Percentiles rank a stretch among this genome's conserved stretches.
Conservation (phyloP, 1,140 invertebrate genomes). For the Zeugodacus cucurbitae region DNA sequence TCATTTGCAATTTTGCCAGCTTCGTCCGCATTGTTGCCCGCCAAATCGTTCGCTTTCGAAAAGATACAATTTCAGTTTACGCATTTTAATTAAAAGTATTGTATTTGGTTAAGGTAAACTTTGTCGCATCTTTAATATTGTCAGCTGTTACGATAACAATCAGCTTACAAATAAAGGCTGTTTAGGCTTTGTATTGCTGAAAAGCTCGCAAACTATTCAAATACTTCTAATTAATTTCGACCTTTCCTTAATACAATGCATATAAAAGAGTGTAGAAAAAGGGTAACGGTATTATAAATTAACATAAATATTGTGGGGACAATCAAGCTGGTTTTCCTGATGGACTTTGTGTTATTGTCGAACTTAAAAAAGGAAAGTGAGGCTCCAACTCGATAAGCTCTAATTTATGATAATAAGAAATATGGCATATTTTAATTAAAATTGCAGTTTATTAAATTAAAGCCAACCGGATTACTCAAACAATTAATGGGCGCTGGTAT, state of each 20-base stretch:
- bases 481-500: too few relatives aligned
- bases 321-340: background rate
- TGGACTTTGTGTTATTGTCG: too few relatives aligned
- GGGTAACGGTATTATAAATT: too few relatives aligned
- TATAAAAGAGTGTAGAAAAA: too few relatives aligned
- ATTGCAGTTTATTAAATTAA: too few relatives aligned
- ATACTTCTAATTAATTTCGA: constrained; percentile 15
- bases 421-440: too few relatives aligned
- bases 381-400: too few relatives aligned
- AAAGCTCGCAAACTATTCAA: background rate
- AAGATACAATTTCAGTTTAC: constrained; percentile 28
- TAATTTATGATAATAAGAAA: too few relatives aligned
- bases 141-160: background rate
- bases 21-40: background rate
- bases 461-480: too few relatives aligned
- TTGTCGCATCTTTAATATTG: background rate
- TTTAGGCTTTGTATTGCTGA: background rate
- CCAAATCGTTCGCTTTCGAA: background rate
- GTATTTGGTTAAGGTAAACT: constrained; percentile 12
- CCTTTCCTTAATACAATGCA: background rate
- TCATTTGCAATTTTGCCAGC: background rate
- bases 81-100: constrained; percentile 38
- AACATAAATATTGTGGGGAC: background rate
- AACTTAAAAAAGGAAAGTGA: too few relatives aligned
- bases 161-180: background rate